phyloP scores from a whole-genome alignment of 2,888 invertebrate genomes.

The Polyommatus icarus region DNA sequence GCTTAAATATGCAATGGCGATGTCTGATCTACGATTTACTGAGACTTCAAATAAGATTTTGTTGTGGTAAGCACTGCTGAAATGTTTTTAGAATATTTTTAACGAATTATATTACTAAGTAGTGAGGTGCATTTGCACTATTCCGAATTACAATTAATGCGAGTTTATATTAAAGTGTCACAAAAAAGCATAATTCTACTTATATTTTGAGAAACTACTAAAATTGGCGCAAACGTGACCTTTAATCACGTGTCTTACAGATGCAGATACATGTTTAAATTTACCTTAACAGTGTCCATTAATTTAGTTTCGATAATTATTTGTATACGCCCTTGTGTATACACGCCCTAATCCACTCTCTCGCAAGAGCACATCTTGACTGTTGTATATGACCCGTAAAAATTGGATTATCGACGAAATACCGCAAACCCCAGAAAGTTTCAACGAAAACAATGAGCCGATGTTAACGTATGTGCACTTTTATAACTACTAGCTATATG shows the following conservation, averaged over 20 bases:
- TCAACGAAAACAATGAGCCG: background rate
- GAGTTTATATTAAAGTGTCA: no score
- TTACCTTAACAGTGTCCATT: no score
- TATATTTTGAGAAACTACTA: no score
- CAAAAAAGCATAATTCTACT: no score
- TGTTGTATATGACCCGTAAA: constrained; percentile 22
- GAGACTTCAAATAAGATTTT: background rate
- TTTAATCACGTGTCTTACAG: no score
- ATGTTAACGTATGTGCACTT: background rate
- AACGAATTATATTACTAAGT: background rate
- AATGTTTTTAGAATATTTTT: background rate
- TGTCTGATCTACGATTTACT: constrained; percentile 15
- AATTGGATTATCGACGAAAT: constrained; percentile 16
- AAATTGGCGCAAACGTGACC: no score
- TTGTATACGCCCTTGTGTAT: background rate
- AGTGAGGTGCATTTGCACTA: no score
- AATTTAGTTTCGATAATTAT: no score
- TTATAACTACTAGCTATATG: no score
- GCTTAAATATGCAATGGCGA: constrained; percentile 14
- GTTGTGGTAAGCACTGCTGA: background rate
- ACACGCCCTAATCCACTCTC: background rate
- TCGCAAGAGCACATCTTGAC: background rate
- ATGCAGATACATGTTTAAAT: no score
- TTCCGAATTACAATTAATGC: no score
- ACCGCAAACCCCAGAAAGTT: background rate